phyloP scores from a whole-genome alignment of 2,888 invertebrate species.

The Limnephilus rhombicus region DNA sequence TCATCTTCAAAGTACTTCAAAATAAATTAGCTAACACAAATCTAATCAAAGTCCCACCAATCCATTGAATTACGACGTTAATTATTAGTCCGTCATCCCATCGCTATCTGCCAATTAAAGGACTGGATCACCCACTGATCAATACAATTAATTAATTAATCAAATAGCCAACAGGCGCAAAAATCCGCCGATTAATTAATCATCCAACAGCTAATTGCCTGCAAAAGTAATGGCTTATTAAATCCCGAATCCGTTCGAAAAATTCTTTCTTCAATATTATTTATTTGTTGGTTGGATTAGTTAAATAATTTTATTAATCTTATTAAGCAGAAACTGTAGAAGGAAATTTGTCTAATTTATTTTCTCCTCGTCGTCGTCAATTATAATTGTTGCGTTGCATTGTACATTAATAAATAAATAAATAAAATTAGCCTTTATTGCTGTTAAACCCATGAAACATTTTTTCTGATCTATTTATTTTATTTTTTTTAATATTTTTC shows the following conservation, averaged over 20 bases:
- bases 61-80: background rate
- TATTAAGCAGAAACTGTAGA: too few relatives aligned
- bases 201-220: background rate
- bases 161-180: background rate
- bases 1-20: background rate
- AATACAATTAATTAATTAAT: background rate
- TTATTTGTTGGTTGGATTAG: background rate
- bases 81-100: background rate
- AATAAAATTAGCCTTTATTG: too few relatives aligned
- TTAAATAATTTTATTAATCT: too few relatives aligned
- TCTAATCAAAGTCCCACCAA: background rate
- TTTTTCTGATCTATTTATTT: too few relatives aligned
- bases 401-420: too few relatives aligned
- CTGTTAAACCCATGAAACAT: too few relatives aligned
- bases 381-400: too few relatives aligned
- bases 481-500: too few relatives aligned
- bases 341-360: too few relatives aligned
- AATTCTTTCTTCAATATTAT: background rate
- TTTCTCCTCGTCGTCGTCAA: too few relatives aligned
- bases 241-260: background rate
- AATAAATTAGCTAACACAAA: background rate
- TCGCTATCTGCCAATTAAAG: background rate
- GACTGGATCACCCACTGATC: background rate
- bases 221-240: background rate
- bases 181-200: background rate